phyloP scores from a whole-genome alignment of 2,797 vertebrate species.

The Arremon aurantiirostris region DNA sequence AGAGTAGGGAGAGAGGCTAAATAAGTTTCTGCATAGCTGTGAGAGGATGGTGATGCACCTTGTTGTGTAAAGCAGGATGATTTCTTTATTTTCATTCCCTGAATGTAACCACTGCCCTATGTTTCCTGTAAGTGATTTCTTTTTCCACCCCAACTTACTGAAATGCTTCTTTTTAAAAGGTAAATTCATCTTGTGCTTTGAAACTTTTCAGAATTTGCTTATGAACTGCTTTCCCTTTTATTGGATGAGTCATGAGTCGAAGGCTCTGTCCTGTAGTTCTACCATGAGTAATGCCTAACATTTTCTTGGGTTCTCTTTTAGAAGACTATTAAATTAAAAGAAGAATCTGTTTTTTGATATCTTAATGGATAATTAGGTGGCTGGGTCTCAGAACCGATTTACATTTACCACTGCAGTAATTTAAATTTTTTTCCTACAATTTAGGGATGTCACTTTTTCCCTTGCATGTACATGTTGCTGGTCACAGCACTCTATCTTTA shows the following conservation, averaged over 20 bases:
- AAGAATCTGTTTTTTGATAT: slow-evolving; percentile 56
- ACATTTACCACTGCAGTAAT: slow-evolving; percentile 20
- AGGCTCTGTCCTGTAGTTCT: slow-evolving; percentile 42
- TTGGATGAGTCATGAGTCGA: slow-evolving; percentile 65
- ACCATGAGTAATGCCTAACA: slow-evolving; percentile 62
- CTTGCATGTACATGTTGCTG: not conserved
- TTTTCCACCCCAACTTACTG: not conserved
- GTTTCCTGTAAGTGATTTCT: slow-evolving; percentile 41
- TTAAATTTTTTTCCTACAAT: not conserved
- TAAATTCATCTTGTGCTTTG: slow-evolving; percentile 57
- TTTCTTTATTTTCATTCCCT: slow-evolving; percentile 26
- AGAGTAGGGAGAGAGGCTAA: not conserved
- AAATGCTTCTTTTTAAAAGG: slow-evolving; percentile 19
- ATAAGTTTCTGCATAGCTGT: not conserved
- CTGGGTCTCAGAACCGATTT: slow-evolving; percentile 49
- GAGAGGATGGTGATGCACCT: not conserved
- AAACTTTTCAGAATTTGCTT: slow-evolving; percentile 61
- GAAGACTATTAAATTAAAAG: slow-evolving; percentile 66
- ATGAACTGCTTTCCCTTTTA: slow-evolving; percentile 54
- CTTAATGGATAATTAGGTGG: slow-evolving; percentile 59
- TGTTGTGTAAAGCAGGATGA: not conserved
- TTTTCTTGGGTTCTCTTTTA: slow-evolving; percentile 53
- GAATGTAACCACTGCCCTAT: not conserved
- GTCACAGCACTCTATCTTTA: not conserved
- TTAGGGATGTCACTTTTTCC: not conserved